These are phyloP conservation scores for Sinelater perroti DNA, from an alignment of 2,888 invertebrate species.

Conservation along the genomic window DNA sequence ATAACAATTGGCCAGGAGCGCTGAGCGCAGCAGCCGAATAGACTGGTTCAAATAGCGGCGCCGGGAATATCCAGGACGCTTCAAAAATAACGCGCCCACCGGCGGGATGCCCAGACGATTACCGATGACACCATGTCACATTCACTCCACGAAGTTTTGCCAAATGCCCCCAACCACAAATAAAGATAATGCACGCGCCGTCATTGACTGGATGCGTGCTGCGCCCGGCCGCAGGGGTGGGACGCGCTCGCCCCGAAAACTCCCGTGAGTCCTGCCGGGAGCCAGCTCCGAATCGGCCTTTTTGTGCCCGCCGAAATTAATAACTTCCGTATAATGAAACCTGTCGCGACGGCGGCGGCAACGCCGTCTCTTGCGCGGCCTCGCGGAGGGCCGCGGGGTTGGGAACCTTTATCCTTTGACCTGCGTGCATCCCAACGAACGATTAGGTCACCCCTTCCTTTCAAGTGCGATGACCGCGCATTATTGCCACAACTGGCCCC, in stretches of 20 bases:
- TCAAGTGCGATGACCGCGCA: constrained; percentile 38
- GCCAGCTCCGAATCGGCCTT: constrained; percentile 2
- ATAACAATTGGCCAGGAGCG: too few species aligned
- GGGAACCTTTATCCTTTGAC: constrained; percentile 35
- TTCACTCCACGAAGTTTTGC: constrained; percentile 22
- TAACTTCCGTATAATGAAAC: constrained; percentile 33
- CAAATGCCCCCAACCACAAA: constrained; percentile 12
- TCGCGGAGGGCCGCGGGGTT: constrained; percentile 23
- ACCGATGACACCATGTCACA: constrained; percentile 31
- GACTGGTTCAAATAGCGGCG: constrained; percentile 32
- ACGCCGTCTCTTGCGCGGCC: constrained; percentile 31
- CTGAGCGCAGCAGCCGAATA: too few species aligned
- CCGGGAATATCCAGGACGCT: constrained; percentile 45
- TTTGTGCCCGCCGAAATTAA: constrained; percentile 30
- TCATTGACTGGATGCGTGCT: not conserved
- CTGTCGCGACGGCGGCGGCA: constrained; percentile 34
- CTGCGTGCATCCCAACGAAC: constrained; percentile 33
- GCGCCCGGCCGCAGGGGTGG: not conserved
- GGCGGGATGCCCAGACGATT: constrained; percentile 45
- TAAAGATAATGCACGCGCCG: constrained; percentile 6
- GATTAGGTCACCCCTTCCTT: constrained; percentile 36
- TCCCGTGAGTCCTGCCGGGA: not conserved
- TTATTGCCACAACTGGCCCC: constrained; percentile 34
- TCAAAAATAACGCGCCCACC: constrained; percentile 46
- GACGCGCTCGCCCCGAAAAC: not conserved